Evolutionary conservation across 1,140 invertebrate species (phyloP), one percentile per base, ranked within the genome.

Genomic region (Lepidotrigona ventralis): DNA sequence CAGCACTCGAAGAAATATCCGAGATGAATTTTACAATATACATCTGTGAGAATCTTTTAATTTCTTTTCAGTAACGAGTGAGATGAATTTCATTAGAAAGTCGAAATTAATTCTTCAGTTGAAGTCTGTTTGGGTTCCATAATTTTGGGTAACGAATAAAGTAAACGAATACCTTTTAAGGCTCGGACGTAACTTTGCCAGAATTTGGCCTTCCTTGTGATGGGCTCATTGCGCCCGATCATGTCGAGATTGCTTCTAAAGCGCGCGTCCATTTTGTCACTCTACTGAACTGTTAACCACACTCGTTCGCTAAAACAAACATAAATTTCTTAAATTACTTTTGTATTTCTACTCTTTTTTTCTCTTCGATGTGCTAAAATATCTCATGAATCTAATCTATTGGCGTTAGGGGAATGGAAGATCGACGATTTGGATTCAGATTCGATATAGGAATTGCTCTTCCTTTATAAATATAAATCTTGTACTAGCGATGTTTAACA

Each of bases 161-260:
- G 19, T n/a, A n/a, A n/a, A n/a, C n/a, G 3, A 90, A 95, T 95
- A 98, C 97, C 97, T 96, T 98, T 98, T 89, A 98, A 95, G 94
- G 97, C 97, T 94, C 97, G 96, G 93, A 98, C 97, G 93, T 97
- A 98, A 90, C 97, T 97, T 94, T 98, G 97, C 97, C 97, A 98
- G 95, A 98, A 98, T 95, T 97, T 98, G 92, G 97, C 97, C 95
- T 98, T 98, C 95, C 97, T 97, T 94, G 97, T 97, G 92, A 97
- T 96, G 92, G 97, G 97, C 95, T 98, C 97, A 93, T 98, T 97
- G 94, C 97, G 96, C 94, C 97, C 97, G 94, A 98, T 98, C 97
- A 98, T 98, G 95, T 98, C 97, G 94, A 98, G 96, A 95, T 98
- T 97, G 95, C 95, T 97, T 95, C 96, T 97, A 95, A 97, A 97